A percentile compares a stretch with the other conserved stretches of the same genome.
These are phyloP conservation scores for Perizoma affinitatum DNA, from an alignment of 2,888 invertebrate species.

Conservation along the genomic window DNA sequence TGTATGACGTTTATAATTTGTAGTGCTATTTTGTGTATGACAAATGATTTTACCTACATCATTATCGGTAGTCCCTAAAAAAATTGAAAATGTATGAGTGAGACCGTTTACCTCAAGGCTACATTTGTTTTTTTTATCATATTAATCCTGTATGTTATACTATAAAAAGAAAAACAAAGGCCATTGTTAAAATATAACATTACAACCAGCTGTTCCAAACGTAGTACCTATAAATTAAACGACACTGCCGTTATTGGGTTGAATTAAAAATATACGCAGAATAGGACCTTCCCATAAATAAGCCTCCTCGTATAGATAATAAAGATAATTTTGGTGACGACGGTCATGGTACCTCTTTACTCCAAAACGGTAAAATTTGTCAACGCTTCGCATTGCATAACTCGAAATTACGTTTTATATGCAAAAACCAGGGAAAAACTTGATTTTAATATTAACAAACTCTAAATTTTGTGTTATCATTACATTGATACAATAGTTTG, in stretches of 20 bases:
- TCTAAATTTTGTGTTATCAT: too few relatives aligned
- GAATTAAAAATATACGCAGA: conserved; percentile 36
- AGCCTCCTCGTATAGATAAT: conserved; percentile 28
- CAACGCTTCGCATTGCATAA: conserved; percentile 1
- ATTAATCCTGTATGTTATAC: too few relatives aligned
- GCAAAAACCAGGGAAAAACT: not conserved
- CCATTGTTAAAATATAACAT: not conserved
- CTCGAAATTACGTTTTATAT: conserved; percentile 12
- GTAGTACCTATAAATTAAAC: conserved; percentile 32
- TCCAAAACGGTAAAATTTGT: conserved; percentile 13
- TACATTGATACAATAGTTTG: not conserved
- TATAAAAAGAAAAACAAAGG: not conserved
- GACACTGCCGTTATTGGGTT: conserved; percentile 26
- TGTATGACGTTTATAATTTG: conserved; percentile 1
- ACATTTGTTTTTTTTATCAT: too few relatives aligned
- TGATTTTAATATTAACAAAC: not conserved
- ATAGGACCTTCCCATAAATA: conserved; percentile 32
- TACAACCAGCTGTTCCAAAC: conserved; percentile 16
- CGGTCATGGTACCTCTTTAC: conserved; percentile 17
- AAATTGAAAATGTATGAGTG: not conserved
- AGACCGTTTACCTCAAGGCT: too few relatives aligned
- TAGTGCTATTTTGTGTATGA: conserved; percentile 3
- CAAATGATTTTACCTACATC: conserved; percentile 5
- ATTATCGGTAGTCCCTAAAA: conserved; percentile 4
- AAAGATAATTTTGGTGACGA: conserved; percentile 21